Base-by-base conservation (phyloP, 2,797 vertebrate species). In the Rhabdomys pumilio region DNA sequence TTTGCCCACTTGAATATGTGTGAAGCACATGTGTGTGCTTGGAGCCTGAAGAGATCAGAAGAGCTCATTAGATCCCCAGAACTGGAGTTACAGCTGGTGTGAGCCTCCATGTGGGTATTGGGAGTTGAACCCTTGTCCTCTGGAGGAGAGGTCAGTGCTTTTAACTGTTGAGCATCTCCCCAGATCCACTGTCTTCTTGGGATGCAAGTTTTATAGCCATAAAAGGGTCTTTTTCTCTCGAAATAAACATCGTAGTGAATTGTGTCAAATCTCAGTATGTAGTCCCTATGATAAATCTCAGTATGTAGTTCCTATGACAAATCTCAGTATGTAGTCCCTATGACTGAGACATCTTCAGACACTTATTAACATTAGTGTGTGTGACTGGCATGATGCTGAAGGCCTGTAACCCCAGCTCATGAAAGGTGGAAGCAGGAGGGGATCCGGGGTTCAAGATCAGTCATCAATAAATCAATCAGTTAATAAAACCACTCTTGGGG, bases 171-270 rank as follows among this genome's bases (percentile, higher is more conserved):
- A 20, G 50, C 34, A 57, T 10, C 50, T 41, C n/a, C 31, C 24
- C 50, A 29, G 50, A 5, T n/a, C 67, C 50, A 57, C n/a, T 12
- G 67, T 9, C 31, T 17, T 55, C 41, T 89, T 81, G 61, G 90
- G 57, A 11, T 19, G 22, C 59, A 76, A 90, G 88, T 80, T 72
- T 96, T 65, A 87, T 29, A 34, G 24, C 50, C 44, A 59, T 22
- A 53, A 65, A 89, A 89, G 31, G 26, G 26, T 63, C 59, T 19
- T 69, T 96, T 92, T 89, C 53, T 76, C 63, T 84, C 73, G 26
- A 80, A 88, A 57, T 29, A 93, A 57, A 75, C 41, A 79, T 2
- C 14, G 24, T 1, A 72, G 19, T 1, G 61, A 76, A 31, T 20
- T 17, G 31, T 76, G 15, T n/a, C 31, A 24, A 67, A 50, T 85